Conservation (phyloP, 2,888 invertebrate species). For the Drepana falcataria region DNA sequence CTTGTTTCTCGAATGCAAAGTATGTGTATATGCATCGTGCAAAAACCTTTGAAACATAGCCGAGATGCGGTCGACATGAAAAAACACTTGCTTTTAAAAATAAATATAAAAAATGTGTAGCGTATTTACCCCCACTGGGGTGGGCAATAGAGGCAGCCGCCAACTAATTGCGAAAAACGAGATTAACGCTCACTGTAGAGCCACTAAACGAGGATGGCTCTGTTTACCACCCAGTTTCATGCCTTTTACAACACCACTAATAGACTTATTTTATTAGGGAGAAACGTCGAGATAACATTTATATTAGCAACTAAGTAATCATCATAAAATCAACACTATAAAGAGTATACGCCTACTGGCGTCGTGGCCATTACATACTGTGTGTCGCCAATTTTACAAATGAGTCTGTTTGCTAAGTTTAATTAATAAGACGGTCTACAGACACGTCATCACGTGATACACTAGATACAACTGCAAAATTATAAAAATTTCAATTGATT, state of each 20-base stretch:
- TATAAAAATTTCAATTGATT: not conserved
- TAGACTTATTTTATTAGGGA: constrained; percentile 63
- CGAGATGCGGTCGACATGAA: constrained; percentile 34
- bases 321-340: constrained; percentile 52
- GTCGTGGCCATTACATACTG: constrained; percentile 12
- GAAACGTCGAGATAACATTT: constrained; percentile 54
- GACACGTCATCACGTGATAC: not conserved
- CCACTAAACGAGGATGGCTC: constrained; percentile 61
- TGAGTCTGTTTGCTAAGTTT: constrained; percentile 13
- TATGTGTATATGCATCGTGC: constrained; percentile 21
- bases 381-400: constrained; percentile 14
- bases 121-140: constrained; percentile 49
- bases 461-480: too few species aligned
- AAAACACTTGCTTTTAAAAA: constrained; percentile 44
- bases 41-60: constrained; percentile 33
- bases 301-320: constrained; percentile 57
- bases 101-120: constrained; percentile 46
- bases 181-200: constrained; percentile 67
- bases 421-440: constrained; percentile 12
- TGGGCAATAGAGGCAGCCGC: constrained; percentile 56
- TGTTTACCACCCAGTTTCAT: constrained; percentile 57
- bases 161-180: constrained; percentile 72
- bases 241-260: constrained; percentile 64
- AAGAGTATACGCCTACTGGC: constrained; percentile 17
- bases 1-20: constrained; percentile 26